These are phyloP conservation scores for Passer domesticus DNA, from an alignment of 2,113 vertebrate genomes.

Conservation along the genomic window DNA sequence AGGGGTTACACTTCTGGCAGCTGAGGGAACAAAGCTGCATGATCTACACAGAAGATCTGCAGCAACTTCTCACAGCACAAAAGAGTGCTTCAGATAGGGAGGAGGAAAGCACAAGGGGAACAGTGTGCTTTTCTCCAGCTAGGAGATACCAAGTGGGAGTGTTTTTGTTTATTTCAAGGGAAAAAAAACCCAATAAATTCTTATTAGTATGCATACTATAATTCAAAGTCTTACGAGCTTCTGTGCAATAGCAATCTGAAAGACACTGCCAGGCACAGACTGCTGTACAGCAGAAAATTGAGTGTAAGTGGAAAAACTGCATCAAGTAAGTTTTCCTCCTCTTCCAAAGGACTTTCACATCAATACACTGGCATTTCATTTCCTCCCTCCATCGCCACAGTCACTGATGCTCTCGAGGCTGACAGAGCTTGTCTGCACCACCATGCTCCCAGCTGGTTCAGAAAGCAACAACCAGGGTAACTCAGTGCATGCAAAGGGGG, in stretches of 20 bases:
- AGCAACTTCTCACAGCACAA: background rate
- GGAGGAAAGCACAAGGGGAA: background rate
- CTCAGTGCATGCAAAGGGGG: rapidly evolving
- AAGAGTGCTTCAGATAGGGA: background rate
- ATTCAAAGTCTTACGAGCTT: background rate
- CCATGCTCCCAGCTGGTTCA: background rate
- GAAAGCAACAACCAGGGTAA: background rate
- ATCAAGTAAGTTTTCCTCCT: background rate
- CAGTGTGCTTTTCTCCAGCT: background rate
- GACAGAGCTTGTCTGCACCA: background rate
- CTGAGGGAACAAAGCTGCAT: background rate
- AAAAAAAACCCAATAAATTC: background rate
- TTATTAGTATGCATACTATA: background rate
- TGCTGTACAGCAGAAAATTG: background rate
- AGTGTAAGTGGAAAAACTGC: background rate
- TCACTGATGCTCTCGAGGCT: background rate
- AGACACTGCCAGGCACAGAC: background rate
- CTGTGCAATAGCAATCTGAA: background rate
- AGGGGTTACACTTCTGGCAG: background rate
- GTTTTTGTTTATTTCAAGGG: conserved; percentile 5
- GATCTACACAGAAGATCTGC: background rate
- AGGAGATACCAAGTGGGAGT: background rate
- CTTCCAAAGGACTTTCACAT: background rate
- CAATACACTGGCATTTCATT: background rate
- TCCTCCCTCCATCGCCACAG: background rate